Evolutionary conservation across 2,797 vertebrate genomes (phyloP).

Genomic region (Denticeps clupeoides): DNA sequence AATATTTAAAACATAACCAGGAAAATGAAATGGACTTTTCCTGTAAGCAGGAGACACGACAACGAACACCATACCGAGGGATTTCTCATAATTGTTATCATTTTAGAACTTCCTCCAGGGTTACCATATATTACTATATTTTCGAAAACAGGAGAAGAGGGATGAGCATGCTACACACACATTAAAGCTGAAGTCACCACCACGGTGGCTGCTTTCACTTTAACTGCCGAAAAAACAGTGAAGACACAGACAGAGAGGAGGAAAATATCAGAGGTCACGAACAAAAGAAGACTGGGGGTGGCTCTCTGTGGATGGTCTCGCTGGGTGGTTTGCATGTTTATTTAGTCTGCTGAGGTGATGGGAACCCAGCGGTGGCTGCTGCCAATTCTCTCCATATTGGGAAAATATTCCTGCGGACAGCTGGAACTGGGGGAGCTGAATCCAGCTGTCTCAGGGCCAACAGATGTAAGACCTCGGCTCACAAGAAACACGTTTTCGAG

Average conservation of each 20-base stretch:
- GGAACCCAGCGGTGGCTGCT: conserved; percentile 44
- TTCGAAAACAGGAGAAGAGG: too few relatives aligned
- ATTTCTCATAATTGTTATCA: too few relatives aligned
- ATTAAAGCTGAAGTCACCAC: too few relatives aligned
- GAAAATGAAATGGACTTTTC: too few relatives aligned
- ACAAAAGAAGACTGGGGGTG: conserved; percentile 17
- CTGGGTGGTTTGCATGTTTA: conserved; percentile 61
- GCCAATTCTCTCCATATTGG: conserved; percentile 59
- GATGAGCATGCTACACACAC: too few relatives aligned
- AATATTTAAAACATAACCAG: too few relatives aligned
- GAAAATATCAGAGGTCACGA: conserved; percentile 4
- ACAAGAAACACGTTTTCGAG: conserved; percentile 34
- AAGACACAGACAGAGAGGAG: conserved; percentile 5
- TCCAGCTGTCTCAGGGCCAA: conserved; percentile 52
- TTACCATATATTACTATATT: too few relatives aligned
- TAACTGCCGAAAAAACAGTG: background rate
- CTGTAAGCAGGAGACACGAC: conserved; percentile 22
- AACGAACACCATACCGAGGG: conserved; percentile 36
- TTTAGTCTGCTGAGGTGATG: conserved; percentile 57
- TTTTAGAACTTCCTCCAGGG: too few relatives aligned
- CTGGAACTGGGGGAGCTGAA: conserved; percentile 44
- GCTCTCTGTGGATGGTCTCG: conserved; percentile 29
- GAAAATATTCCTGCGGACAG: conserved; percentile 56
- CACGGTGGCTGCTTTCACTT: too few relatives aligned
- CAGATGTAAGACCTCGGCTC: conserved; percentile 48